Base-by-base conservation (phyloP, 1,140 invertebrate species). In the Zaprionus taronus region DNA sequence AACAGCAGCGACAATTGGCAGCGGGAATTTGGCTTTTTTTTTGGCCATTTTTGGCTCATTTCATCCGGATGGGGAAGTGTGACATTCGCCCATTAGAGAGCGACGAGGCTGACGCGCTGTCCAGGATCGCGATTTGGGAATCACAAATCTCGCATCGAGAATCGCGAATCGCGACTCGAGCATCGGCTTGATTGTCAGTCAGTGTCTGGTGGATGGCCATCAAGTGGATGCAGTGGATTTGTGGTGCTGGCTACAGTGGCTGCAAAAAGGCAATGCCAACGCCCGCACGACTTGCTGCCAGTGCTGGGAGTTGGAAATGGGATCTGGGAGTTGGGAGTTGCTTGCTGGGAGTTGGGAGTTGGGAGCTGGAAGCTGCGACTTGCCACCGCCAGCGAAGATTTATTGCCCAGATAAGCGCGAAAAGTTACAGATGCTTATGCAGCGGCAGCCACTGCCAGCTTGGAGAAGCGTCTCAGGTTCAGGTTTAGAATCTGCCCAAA, bases 361-460 rank as follows among this genome's bases (percentile, higher is more conserved):
- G 72, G 55, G 61, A 80, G 79, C 63, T 71, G 26, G 26, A 20
- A 36, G 28, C 31, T 79, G 72, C 61, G 78, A 89, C 85, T 84
- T 89, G 84, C 85, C 85, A 85, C 85, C 85, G 85, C 85, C 85
- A 90, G 81, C 85, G 70, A 83, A 89, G 85, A 89, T 89, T 89
- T 89, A 89, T 89, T 83, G 85, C 85, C 84, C 74, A 90, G 85
- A 89, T 89, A 89, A 85, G 81, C 85, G 85, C 81, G 79, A 89
- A 90, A 89, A 89, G 85, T 85, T 89, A 89, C 85, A 89, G 85
- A 89, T 89, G 82, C 85, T 90, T 90, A 90, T 90, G 85, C 84
- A 90, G 85, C 79, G 70, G 79, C 85, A 89, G 82, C 85, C 84
- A 89, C 85, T 68, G 85, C 85, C 64, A 85, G 78, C 41, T 47